Conservation (phyloP, 1,140 invertebrate species). For the Sitophilus oryzae region DNA sequence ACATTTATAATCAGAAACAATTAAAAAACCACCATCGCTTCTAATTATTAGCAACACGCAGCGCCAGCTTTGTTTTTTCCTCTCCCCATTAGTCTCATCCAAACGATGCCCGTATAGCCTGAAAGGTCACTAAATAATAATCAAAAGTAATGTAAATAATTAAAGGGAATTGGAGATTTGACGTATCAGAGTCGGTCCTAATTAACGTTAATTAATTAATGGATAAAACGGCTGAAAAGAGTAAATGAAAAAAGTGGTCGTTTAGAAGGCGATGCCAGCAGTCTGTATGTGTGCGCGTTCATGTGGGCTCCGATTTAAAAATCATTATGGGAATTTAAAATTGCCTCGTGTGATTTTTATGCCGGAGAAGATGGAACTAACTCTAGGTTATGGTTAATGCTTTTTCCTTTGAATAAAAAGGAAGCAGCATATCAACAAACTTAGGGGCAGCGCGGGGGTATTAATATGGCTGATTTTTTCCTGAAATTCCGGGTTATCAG, state of each 20-base stretch:
- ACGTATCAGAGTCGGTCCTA: conserved; percentile 27
- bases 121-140: conserved; percentile 19
- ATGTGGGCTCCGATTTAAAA: conserved; percentile 28
- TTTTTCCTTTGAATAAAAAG: too few relatives aligned
- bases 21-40: background rate
- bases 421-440: too few relatives aligned
- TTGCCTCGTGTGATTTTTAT: background rate
- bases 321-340: conserved; percentile 13
- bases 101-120: conserved; percentile 18
- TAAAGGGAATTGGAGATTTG: conserved; percentile 31
- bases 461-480: too few relatives aligned
- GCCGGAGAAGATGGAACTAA: background rate
- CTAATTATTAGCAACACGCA: background rate
- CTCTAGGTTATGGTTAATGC: too few relatives aligned
- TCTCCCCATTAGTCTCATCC: background rate
- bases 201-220: conserved; percentile 30
- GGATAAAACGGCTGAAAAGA: conserved; percentile 27
- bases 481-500: too few relatives aligned
- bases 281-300: too few relatives aligned
- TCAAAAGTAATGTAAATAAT: conserved; percentile 30
- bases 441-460: too few relatives aligned
- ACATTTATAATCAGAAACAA: too few relatives aligned
- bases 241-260: conserved; percentile 26
- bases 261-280: conserved; percentile 1
- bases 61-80: background rate